Percentiles rank a stretch among this genome's conserved stretches.
phyloP scores from a whole-genome alignment of 1,140 invertebrate species.

The Conopomorpha cramerella region DNA sequence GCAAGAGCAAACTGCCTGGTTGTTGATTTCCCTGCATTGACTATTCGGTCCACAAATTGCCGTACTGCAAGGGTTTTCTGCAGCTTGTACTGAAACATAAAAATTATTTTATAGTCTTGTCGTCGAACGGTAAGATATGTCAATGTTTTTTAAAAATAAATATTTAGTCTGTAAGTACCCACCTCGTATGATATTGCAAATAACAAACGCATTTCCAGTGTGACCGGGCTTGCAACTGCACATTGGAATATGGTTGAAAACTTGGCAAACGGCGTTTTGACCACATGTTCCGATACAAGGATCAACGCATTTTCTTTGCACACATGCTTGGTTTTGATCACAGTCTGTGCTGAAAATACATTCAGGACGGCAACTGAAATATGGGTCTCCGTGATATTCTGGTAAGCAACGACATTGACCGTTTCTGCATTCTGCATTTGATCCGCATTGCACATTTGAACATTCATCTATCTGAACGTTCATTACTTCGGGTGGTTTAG shows the following conservation, averaged over 20 bases:
- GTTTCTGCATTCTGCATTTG: slow-evolving; percentile 77
- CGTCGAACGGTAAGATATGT: too few species aligned
- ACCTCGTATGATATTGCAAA: slow-evolving; percentile 60
- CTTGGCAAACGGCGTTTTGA: slow-evolving; percentile 72
- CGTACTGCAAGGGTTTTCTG: slow-evolving; percentile 70
- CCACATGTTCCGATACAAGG: slow-evolving; percentile 78
- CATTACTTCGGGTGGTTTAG: slow-evolving; percentile 60
- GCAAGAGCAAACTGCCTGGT: slow-evolving; percentile 76
- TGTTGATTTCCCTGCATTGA: slow-evolving; percentile 72
- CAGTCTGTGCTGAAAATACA: slow-evolving; percentile 84
- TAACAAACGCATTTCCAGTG: slow-evolving; percentile 70
- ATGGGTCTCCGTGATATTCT: slow-evolving; percentile 70
- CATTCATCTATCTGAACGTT: slow-evolving; percentile 61
- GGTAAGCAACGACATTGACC: slow-evolving; percentile 66
- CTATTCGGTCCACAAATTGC: slow-evolving; percentile 79
- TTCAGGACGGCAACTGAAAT: slow-evolving; percentile 76
- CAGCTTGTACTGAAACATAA: slow-evolving; percentile 18
- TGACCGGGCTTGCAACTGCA: slow-evolving; percentile 72
- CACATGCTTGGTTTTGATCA: slow-evolving; percentile 71
- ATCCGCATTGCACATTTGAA: slow-evolving; percentile 71
- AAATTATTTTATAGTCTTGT: slow-evolving; percentile 4
- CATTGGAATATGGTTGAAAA: slow-evolving; percentile 77
- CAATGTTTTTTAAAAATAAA: too few species aligned
- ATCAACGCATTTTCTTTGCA: slow-evolving; percentile 75
- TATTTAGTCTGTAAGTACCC: too few species aligned